Base-by-base conservation (phyloP, 2,888 invertebrate species). In the Caenorhabditis doughertyi region DNA sequence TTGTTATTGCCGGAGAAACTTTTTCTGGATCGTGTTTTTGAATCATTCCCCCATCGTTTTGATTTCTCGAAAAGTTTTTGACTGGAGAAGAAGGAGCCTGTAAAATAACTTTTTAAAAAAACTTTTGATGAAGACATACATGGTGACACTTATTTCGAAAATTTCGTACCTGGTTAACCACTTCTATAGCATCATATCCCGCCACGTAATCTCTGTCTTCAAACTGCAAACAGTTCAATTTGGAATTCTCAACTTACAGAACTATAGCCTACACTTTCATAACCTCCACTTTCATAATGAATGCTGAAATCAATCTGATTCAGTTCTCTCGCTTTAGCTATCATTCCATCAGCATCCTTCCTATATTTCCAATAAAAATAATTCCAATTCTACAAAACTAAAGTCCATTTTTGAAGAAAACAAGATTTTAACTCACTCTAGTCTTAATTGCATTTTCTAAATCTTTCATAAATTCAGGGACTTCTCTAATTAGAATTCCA, bases 321-420 rank as follows among this genome's bases (percentile, higher is more conserved):
- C n/a, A 51, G 65, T 18, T 39, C 32, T 39, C 35, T 65, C 3
- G 51, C 51, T 39, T 51, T 25, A 0, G 35, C 11, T 5, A 65
- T 65, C n/a, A 65, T 35, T 3, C 23, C 51, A 51, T 65, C 65
- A 9, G 51, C 65, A n/a, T 11, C 32, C n/a, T 21, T 4, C 23
- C 16, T 5, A 47, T 65, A 65, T 13, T 65, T 32, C n/a, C 8
- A 35, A n/a, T 65, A 65, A n/a, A 65, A 65, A 1, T 51, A 0
- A 11, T 51, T 3, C 65, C 65, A 65, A 21, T 65, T 39, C 65
- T 51, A 8, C 21, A 51, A 23, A 49, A 18, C 3, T 9, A 42
- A 42, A 16, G 42, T 3, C 9, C 13, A 42, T 42, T 42, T 7
- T 11, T 3, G 13, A 42, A 42, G 13, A 11, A 42, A 42, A 42